A percentile compares a stretch with the other conserved stretches of the same genome.
Evolutionary conservation across 2,888 invertebrate species (phyloP).

Genomic region (Gymnosoma rotundatum): DNA sequence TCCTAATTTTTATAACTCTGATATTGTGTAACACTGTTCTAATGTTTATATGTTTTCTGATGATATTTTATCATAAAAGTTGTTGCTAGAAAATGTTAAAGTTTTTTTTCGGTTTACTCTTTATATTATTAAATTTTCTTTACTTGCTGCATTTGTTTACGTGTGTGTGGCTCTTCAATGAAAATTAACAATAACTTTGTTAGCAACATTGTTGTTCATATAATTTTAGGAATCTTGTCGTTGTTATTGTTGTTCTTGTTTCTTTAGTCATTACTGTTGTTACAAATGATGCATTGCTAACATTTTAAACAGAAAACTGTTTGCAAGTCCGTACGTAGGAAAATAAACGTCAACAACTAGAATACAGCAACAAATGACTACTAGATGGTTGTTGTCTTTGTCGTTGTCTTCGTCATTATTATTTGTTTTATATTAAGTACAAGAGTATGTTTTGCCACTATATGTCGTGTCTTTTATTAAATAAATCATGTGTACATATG

Average conservation of each 20-base stretch:
- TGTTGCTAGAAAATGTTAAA: background rate
- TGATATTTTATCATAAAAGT: conserved; percentile 29
- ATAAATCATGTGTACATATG: background rate
- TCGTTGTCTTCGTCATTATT: conserved; percentile 15
- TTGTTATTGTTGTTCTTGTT: conserved; percentile 37
- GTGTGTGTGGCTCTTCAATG: background rate
- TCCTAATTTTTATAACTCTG: background rate
- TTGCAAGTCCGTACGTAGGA: background rate
- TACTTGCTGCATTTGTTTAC: background rate
- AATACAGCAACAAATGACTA: conserved; percentile 70
- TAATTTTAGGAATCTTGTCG: conserved; percentile 17
- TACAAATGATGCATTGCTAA: conserved; percentile 65
- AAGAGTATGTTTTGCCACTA: conserved; percentile 36
- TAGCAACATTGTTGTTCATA: conserved; percentile 64
- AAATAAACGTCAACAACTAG: background rate
- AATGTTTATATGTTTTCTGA: conserved; percentile 29
- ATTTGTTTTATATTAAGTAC: conserved; percentile 6
- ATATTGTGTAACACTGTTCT: background rate
- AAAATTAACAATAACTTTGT: conserved; percentile 66
- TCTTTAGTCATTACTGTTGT: conserved; percentile 53
- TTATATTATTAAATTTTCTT: conserved; percentile 21
- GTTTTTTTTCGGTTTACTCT: background rate
- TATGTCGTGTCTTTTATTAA: conserved; percentile 31
- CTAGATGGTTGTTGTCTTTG: conserved; percentile 24
- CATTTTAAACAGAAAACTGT: conserved; percentile 55